phyloP scores from a whole-genome alignment of 2,797 vertebrate genomes.

The Artibeus jamaicensis region DNA sequence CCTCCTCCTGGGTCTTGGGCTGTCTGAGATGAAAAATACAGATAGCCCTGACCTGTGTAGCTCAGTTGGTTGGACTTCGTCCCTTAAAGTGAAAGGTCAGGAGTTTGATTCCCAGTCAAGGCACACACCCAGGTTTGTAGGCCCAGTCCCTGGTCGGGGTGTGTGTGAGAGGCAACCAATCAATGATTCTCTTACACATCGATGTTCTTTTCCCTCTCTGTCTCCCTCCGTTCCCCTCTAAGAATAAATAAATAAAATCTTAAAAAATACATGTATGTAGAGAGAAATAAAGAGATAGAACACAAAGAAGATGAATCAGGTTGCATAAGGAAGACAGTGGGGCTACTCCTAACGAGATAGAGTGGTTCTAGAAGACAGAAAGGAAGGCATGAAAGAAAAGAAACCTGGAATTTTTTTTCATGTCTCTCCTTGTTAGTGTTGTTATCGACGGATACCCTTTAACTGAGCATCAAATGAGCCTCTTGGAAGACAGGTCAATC shows the following conservation, averaged over 20 bases:
- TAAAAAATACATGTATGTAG: background rate
- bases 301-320: background rate
- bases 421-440: constrained; percentile 79
- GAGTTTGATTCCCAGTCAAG: background rate
- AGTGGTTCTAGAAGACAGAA: background rate
- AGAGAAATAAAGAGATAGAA: background rate
- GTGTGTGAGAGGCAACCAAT: background rate
- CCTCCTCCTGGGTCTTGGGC: background rate
- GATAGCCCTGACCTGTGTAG: background rate
- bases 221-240: background rate
- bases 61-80: background rate
- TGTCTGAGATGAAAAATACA: background rate
- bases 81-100: background rate
- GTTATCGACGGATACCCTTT: constrained; percentile 94
- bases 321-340: background rate
- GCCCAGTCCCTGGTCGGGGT: background rate
- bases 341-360: background rate
- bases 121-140: background rate
- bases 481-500: constrained; percentile 88
- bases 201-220: background rate
- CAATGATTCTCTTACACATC: background rate
- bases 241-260: background rate
- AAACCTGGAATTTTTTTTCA: background rate
- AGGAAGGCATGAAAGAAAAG: background rate
- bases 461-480: constrained; percentile 87